phyloP scores from a whole-genome alignment of 2,797 vertebrate species.

The Morelia viridis region DNA sequence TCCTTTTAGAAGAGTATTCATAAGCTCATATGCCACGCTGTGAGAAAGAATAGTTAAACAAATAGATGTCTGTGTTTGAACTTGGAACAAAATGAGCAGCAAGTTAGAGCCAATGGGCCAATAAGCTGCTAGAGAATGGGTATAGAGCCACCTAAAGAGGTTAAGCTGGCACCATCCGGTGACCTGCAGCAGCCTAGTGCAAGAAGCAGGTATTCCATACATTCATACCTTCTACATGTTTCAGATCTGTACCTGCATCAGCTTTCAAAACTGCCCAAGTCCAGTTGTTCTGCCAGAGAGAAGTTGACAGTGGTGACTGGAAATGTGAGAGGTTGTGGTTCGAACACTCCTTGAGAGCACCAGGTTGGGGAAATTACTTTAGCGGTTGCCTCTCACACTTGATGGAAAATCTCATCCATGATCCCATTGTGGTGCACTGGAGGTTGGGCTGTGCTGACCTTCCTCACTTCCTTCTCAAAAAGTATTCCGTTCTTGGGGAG shows the following conservation, averaged over 20 bases:
- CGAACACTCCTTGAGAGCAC: no score
- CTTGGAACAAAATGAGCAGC: not conserved
- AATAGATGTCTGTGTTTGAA: not conserved
- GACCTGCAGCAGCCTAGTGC: no score
- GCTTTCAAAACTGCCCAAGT: not conserved
- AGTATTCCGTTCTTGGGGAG: not conserved
- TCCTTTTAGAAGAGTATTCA: not conserved
- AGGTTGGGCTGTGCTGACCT: not conserved
- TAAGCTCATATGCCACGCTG: not conserved
- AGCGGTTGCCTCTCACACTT: not conserved
- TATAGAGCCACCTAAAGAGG: not conserved
- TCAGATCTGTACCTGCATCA: not conserved
- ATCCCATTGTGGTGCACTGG: not conserved
- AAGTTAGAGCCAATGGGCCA: not conserved
- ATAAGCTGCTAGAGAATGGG: not conserved
- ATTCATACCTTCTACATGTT: not conserved
- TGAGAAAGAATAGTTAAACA: not conserved
- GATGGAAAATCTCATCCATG: no score
- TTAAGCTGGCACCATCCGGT: no score
- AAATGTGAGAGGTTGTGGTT: no score
- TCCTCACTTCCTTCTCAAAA: not conserved
- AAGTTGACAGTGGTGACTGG: no score
- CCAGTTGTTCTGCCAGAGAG: not conserved
- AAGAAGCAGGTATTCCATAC: no score
- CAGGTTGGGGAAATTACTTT: not conserved